Evolutionary conservation across 2,888 invertebrate genomes (phyloP).

Genomic region (Axea sp.): DNA sequence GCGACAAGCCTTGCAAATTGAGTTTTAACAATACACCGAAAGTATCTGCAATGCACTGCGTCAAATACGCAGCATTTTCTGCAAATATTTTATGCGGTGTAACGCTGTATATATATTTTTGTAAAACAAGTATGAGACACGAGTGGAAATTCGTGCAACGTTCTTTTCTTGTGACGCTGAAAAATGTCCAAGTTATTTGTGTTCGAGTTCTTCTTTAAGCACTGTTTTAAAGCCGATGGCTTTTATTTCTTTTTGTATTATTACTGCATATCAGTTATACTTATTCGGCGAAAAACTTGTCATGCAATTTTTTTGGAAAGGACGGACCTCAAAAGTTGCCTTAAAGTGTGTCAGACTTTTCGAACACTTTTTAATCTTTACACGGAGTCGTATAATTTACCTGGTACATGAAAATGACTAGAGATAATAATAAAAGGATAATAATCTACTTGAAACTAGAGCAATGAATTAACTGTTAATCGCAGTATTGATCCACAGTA

Average conservation of each 20-base stretch:
- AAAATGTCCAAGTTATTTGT: background rate
- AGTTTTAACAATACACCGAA: constrained; percentile 64
- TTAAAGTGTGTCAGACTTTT: too few relatives aligned
- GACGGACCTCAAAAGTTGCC: too few relatives aligned
- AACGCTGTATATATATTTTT: constrained; percentile 34
- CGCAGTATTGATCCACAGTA: constrained; percentile 1
- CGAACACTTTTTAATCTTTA: too few relatives aligned
- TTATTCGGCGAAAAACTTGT: too few relatives aligned
- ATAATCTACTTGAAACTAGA: constrained; percentile 1
- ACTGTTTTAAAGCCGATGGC: too few relatives aligned
- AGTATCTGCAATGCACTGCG: constrained; percentile 56
- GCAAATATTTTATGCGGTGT: constrained; percentile 49
- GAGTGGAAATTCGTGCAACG: constrained; percentile 40
- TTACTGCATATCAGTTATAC: too few relatives aligned
- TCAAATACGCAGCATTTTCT: constrained; percentile 37
- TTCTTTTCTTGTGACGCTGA: constrained; percentile 14
- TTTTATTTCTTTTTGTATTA: too few relatives aligned
- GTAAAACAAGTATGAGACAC: constrained; percentile 1
- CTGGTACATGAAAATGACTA: too few relatives aligned
- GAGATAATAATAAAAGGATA: too few relatives aligned
- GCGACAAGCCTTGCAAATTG: constrained; percentile 65
- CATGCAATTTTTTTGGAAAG: too few relatives aligned
- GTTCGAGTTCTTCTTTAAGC: background rate
- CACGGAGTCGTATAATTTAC: too few relatives aligned
- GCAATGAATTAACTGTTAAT: constrained; percentile 12